Evolutionary conservation across 2,797 vertebrate genomes (phyloP).

Genomic region (Graptemys geographica): DNA sequence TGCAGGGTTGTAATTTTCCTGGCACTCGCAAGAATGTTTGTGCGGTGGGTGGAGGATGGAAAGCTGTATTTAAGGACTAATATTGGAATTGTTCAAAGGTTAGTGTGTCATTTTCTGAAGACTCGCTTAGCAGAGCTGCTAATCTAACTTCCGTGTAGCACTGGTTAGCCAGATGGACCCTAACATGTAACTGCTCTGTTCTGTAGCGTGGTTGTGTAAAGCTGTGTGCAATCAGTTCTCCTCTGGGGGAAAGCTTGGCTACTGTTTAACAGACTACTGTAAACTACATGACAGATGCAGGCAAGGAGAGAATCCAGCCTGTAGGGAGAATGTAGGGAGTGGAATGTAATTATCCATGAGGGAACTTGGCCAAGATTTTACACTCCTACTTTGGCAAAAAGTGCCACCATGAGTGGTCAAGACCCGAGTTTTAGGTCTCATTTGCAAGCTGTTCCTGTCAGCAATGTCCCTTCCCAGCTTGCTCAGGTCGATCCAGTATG

Average conservation of each 20-base stretch:
- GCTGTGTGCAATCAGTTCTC: background rate
- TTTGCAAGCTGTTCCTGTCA: background rate
- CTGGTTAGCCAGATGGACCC: background rate
- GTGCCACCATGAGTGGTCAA: background rate
- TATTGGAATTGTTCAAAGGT: background rate
- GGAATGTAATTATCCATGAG: fast-evolving
- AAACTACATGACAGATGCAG: background rate
- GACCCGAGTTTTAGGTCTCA: background rate
- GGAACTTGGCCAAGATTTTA: background rate
- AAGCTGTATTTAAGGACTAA: background rate
- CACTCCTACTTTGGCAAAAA: background rate
- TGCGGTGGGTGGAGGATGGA: background rate
- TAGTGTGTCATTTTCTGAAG: background rate
- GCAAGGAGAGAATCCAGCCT: background rate
- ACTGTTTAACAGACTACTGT: background rate
- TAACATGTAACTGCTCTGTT: background rate
- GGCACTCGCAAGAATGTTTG: background rate
- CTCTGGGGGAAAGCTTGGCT: background rate
- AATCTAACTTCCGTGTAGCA: too few relatives aligned
- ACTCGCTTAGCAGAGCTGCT: background rate
- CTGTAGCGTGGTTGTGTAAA: background rate
- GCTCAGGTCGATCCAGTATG: background rate
- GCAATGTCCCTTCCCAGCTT: background rate
- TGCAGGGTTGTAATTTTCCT: background rate
- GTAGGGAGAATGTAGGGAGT: background rate